A percentile compares a stretch with the other conserved stretches of the same genome.
phyloP scores from a whole-genome alignment of 2,113 vertebrate species.

The Notarius quadriscutis region DNA sequence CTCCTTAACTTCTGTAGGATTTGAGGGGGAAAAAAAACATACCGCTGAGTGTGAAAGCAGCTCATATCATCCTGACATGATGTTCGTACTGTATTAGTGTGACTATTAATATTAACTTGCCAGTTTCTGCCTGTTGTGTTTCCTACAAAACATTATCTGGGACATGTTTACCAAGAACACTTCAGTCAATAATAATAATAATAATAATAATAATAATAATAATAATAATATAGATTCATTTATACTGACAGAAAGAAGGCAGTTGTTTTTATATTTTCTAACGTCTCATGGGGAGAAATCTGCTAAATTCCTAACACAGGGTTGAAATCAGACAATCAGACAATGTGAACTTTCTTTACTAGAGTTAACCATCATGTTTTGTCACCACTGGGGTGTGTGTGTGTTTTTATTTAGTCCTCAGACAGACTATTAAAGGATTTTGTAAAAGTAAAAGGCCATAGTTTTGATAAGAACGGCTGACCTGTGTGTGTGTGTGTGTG shows the following conservation, averaged over 20 bases:
- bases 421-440: conserved; percentile 2
- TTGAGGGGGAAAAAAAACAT: not conserved
- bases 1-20: not conserved
- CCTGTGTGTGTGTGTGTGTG: not conserved
- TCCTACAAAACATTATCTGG: not conserved
- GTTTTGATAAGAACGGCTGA: conserved; percentile 27
- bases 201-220: not conserved
- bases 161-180: not conserved
- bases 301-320: not conserved
- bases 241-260: not conserved
- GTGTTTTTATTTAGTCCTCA: not conserved
- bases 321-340: conserved; percentile 11
- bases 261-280: conserved; percentile 1
- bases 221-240: not conserved
- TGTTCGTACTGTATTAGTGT: conserved; percentile 23
- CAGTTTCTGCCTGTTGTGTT: conserved; percentile 26
- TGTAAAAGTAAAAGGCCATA: conserved; percentile 17
- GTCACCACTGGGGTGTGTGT: not conserved
- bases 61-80: not conserved
- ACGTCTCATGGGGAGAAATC: not conserved
- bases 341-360: not conserved
- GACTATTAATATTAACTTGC: not conserved
- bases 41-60: not conserved
- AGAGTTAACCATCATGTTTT: not conserved
- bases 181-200: not conserved